Conservation (phyloP, 2,888 invertebrate species). For the Pyrgus malvae region DNA sequence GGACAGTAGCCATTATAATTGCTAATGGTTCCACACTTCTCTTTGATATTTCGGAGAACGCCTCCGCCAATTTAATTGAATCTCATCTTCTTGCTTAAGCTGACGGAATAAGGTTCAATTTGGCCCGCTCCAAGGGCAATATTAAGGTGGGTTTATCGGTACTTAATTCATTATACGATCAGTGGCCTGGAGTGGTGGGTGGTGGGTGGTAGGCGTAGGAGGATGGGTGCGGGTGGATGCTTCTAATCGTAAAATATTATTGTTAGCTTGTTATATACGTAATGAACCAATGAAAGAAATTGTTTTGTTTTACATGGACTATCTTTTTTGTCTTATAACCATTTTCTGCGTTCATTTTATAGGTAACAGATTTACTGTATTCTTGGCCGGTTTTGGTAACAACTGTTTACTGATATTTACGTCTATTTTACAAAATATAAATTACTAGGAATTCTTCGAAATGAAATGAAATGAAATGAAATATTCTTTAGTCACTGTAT, state of each 20-base stretch:
- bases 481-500: too few species aligned
- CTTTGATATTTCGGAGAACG: slow-evolving; percentile 49
- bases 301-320: background rate
- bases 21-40: slow-evolving; percentile 57
- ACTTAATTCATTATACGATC: slow-evolving; percentile 49
- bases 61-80: slow-evolving; percentile 24
- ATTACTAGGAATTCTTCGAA: too few species aligned
- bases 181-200: slow-evolving; percentile 38
- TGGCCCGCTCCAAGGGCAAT: slow-evolving; percentile 15
- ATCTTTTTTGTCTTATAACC: background rate
- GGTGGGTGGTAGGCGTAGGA: slow-evolving; percentile 36
- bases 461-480: too few species aligned
- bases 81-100: slow-evolving; percentile 18
- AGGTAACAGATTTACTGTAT: too few species aligned
- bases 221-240: slow-evolving; percentile 37
- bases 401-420: background rate
- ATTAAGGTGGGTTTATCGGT: slow-evolving; percentile 42
- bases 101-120: slow-evolving; percentile 29
- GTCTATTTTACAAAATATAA: too few species aligned
- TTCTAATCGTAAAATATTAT: slow-evolving; percentile 54
- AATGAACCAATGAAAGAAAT: slow-evolving; percentile 3
- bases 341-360: too few species aligned
- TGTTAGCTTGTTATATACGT: slow-evolving; percentile 36
- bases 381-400: background rate
- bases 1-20: slow-evolving; percentile 69